Evolutionary conservation across 2,888 invertebrate genomes (phyloP), one percentile per base, ranked within the genome.

Genomic region (Epinotia ramella): DNA sequence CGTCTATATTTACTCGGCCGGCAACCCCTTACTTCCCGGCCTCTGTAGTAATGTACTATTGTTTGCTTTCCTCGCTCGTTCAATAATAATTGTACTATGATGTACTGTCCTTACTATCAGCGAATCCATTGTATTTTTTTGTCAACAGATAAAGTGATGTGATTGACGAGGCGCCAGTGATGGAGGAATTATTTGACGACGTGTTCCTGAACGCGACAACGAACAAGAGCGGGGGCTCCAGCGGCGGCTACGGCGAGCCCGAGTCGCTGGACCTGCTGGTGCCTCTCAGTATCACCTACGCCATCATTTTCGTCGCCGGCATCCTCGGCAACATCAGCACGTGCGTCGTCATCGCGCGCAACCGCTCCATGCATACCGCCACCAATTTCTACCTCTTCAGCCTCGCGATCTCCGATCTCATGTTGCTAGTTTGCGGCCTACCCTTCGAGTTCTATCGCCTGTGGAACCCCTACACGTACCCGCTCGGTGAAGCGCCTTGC

Each of bases 361-460:
- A 97, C 85, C 95, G 96, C 73, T 96, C 96, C 78, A 97, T 97
- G 97, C 97, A 97, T 88, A 97, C 97, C 0, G 97, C 97, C 1
- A 97, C 97, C 6, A 97, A 97, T 89, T 97, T 97, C 87, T 97
- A 97, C 86, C 94, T 97, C 56, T 97, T 97, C 91, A 97, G 96
- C 84, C 91, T 97, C 78, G 97, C 97, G 0, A 95, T 97, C 16
- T 97, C 97, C 2, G 97, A 98, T 89, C 90, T 97, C 16, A 91
- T 97, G 65, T 92, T 97, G 12, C 91, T 97, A 33, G 87, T 97
- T 6, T 96, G 97, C 83, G 98, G 98, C 9, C 91, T 98, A 80
- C 98, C 98, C 0, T 95, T 97, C 67, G 98, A 98, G 86, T 95
- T 97, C 73, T 96, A 97, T 86, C 95, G 95, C 78, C 95, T 97